A percentile compares a stretch with the other conserved stretches of the same genome.
These are phyloP conservation scores for Origma solitaria DNA, from an alignment of 2,113 vertebrate species.

Conservation along the genomic window DNA sequence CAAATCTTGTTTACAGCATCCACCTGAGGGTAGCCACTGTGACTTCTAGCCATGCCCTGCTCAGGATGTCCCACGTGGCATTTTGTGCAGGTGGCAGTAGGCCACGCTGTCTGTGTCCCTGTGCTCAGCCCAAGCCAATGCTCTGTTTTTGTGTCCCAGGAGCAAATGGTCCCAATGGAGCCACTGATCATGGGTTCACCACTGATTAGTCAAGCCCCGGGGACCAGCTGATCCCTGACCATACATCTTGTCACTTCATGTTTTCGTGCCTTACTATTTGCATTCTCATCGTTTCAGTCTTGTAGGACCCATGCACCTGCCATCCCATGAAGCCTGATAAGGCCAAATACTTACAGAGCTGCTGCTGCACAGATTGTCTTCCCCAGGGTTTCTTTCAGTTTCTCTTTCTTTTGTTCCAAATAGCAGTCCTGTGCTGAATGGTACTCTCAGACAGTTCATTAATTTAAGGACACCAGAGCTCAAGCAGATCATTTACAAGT, in stretches of 20 bases:
- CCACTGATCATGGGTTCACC: not conserved
- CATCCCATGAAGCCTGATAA: not conserved
- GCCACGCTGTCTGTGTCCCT: rapidly evolving
- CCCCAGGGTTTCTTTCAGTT: not conserved
- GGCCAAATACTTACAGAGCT: not conserved
- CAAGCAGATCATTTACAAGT: not conserved
- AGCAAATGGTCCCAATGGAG: not conserved
- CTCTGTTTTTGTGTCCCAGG: not conserved
- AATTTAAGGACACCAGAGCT: not conserved
- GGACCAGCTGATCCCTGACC: not conserved
- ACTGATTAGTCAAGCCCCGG: not conserved
- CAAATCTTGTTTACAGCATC: not conserved
- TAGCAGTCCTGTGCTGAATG: not conserved
- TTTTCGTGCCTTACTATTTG: not conserved
- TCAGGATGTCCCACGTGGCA: not conserved
- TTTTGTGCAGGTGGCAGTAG: not conserved
- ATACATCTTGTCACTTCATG: not conserved
- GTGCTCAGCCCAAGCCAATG: not conserved
- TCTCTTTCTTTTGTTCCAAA: not conserved
- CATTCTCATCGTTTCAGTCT: not conserved
- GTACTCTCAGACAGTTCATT: not conserved
- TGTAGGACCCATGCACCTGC: not conserved
- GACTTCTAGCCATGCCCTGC: not conserved
- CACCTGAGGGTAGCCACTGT: not conserved
- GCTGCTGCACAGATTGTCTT: not conserved